These are phyloP conservation scores for Drosophila busckii DNA, from an alignment of 1,140 invertebrate genomes.

Conservation along the genomic window DNA sequence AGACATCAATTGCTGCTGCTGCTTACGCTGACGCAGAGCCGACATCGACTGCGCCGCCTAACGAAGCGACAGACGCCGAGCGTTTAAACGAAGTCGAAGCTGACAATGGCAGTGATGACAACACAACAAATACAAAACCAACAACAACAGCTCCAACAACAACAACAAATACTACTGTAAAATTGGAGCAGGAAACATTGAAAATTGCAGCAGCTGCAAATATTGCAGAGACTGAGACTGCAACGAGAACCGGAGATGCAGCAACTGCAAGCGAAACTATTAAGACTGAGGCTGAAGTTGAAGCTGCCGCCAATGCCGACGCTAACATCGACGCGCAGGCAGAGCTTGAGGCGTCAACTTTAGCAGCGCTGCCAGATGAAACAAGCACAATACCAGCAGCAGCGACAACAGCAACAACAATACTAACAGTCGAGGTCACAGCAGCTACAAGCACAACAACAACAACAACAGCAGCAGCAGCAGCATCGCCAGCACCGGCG, in stretches of 20 bases:
- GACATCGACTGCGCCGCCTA: slow-evolving; percentile 14
- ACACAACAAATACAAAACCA: slow-evolving; percentile 8
- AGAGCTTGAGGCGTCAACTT: slow-evolving; percentile 5
- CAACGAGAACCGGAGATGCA: slow-evolving; percentile 17
- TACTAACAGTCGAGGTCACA: slow-evolving; percentile 10
- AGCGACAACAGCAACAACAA: slow-evolving; percentile 1
- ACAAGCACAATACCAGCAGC: slow-evolving; percentile 4
- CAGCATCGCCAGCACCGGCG: slow-evolving; percentile 9
- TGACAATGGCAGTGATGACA: slow-evolving; percentile 10
- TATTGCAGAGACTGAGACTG: slow-evolving; percentile 46
- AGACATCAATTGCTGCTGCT: too few species aligned
- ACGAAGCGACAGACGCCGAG: slow-evolving; percentile 12
- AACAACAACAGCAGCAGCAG: slow-evolving; percentile 4
- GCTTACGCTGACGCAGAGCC: too few species aligned
- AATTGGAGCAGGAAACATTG: slow-evolving; percentile 33
- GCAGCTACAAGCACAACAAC: slow-evolving; percentile 3
- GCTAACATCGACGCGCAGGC: slow-evolving; percentile 3
- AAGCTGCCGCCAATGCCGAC: slow-evolving; percentile 2
- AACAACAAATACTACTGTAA: slow-evolving; percentile 15
- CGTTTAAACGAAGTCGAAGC: slow-evolving; percentile 3
- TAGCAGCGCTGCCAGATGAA: slow-evolving; percentile 10
- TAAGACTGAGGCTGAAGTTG: slow-evolving; percentile 6
- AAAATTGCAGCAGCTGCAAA: slow-evolving; percentile 13
- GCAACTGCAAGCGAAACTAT: slow-evolving; percentile 23
- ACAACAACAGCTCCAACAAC: slow-evolving; percentile 1